Percentiles rank a stretch among this genome's conserved stretches.
phyloP scores from a whole-genome alignment of 2,797 vertebrate genomes.

The Anguilla anguilla region DNA sequence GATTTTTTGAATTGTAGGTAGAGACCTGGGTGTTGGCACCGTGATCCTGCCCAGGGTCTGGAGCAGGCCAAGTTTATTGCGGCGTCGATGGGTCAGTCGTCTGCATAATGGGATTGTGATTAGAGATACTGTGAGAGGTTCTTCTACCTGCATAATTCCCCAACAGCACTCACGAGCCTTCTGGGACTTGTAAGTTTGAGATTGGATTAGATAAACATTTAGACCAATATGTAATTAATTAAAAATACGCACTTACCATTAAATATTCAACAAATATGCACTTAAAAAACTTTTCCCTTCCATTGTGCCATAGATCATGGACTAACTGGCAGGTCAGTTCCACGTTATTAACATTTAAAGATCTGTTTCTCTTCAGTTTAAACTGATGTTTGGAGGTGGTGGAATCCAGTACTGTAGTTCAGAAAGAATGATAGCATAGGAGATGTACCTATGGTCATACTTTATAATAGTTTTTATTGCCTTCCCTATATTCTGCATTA shows the following conservation, averaged over 20 bases:
- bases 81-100: background rate
- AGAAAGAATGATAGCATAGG: too few species aligned
- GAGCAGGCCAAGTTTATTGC: background rate
- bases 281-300: background rate
- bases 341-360: background rate
- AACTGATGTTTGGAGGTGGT: too few species aligned
- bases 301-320: background rate
- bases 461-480: too few species aligned
- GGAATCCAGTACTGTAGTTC: too few species aligned
- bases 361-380: background rate
- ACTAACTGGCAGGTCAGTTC: background rate
- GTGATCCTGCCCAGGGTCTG: background rate
- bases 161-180: background rate
- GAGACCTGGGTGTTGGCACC: background rate
- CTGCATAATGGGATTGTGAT: slow-evolving; percentile 30
- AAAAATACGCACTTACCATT: background rate
- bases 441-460: too few species aligned
- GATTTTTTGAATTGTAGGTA: background rate
- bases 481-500: too few species aligned
- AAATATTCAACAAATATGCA: background rate
- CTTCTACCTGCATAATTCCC: slow-evolving; percentile 21
- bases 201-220: background rate
- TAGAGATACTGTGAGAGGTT: slow-evolving; percentile 26
- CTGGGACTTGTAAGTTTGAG: background rate
- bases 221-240: background rate